phyloP scores from a whole-genome alignment of 37 sponge, comb jelly and placozoan species.

The Bolinopsis microptera region DNA sequence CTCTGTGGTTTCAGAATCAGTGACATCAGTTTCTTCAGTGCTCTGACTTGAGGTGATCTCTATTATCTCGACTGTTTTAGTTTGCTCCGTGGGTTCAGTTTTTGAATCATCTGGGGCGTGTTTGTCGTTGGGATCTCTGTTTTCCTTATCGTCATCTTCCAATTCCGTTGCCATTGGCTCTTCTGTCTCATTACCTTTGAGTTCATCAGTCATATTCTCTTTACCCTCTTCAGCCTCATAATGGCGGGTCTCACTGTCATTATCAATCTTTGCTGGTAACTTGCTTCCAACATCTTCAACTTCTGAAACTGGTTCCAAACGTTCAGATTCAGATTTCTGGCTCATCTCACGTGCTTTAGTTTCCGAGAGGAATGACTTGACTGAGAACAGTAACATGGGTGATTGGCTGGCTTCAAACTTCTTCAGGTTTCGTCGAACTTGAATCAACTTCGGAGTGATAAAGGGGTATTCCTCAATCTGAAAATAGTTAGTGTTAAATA shows the following conservation, averaged over 20 bases:
- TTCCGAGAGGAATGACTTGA: slow-evolving; percentile 39
- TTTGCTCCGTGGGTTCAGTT: neutral
- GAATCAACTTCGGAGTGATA: slow-evolving; percentile 34
- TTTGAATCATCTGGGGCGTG: neutral
- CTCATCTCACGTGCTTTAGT: neutral
- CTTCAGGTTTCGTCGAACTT: slow-evolving; percentile 28
- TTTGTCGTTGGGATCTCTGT: slow-evolving; percentile 26
- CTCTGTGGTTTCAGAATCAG: neutral
- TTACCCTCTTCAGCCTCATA: neutral
- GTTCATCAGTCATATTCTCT: neutral
- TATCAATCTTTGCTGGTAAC: neutral
- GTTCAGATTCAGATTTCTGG: neutral
- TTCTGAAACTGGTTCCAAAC: neutral
- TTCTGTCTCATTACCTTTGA: neutral
- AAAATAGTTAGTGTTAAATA: no score
- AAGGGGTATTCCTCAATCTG: slow-evolving; percentile 58
- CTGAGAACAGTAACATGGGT: slow-evolving; percentile 21
- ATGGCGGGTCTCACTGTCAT: neutral
- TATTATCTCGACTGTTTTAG: neutral
- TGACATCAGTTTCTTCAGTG: neutral
- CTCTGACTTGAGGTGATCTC: neutral
- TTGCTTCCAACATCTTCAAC: neutral
- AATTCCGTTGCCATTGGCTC: neutral
- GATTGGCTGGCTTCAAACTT: slow-evolving; percentile 50
- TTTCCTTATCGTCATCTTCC: slow-evolving; percentile 57